Evolutionary conservation across 2,797 vertebrate genomes (phyloP), one percentile per base, ranked within the genome.

Genomic region (Centroberyx gerrardi): DNA sequence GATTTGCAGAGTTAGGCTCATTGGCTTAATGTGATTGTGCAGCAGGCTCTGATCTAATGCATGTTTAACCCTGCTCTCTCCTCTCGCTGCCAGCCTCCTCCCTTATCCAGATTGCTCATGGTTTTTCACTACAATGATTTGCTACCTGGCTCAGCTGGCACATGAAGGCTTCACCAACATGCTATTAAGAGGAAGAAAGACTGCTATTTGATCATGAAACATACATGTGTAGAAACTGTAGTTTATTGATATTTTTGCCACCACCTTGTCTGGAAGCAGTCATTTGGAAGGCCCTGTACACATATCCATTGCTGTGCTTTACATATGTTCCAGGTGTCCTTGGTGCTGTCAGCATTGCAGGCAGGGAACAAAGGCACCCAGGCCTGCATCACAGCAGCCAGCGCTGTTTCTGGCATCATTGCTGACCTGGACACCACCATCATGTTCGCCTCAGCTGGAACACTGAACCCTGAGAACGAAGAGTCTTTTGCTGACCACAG

Each of bases 401-500:
- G 97, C 8, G 97, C 98, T 0, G 98, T 99, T 68, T 98, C 98
- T 0, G 98, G 98, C 62, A 99, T 99, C 90, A 99, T 99, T 4
- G 98, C 97, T 2, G 98, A 99, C 90, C 94, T 99, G 84, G 98
- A 99, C 92, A 99, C 98, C 66, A 99, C 98, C 70, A 99, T 99
- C 92, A 99, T 99, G 98, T 99, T 99, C 59, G 98, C 98, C 28
- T 98, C 98, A 0, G 98, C 98, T 3, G 98, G 98, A 75, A 99
- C 98, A 0, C 96, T 99, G 52, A 97, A 96, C 5, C 95, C 98
- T 0, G 98, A 99, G 88, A 98, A 98, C 73, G 98, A 98, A 0
- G 98, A 99, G 89, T 97, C 97, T 0, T 99, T 99, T 4, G 98
- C 98, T 14, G 98, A 99, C 86, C 98, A 99, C 95, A 98, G 98